phyloP scores from a whole-genome alignment of 1,140 invertebrate genomes.

The Muscidifurax raptorellus region DNA sequence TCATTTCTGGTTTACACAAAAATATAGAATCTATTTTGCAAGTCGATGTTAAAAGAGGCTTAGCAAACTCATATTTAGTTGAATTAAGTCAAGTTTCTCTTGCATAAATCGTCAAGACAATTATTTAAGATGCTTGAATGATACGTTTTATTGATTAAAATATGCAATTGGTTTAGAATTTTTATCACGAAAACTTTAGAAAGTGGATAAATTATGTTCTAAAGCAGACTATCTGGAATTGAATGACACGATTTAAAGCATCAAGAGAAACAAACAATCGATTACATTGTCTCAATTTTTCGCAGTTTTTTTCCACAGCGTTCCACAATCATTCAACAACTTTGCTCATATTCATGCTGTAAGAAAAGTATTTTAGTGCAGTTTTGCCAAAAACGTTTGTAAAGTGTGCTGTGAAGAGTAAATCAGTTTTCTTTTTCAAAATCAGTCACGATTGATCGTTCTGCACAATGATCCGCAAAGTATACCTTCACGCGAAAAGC shows the following conservation, averaged over 20 bases:
- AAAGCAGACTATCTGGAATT: not conserved
- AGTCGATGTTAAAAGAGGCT: constrained; percentile 65
- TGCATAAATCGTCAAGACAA: not conserved
- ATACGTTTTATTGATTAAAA: constrained; percentile 17
- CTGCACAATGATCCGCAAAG: constrained; percentile 40
- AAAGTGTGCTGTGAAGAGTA: constrained; percentile 28
- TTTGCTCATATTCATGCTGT: constrained; percentile 25
- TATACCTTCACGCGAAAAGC: constrained; percentile 25
- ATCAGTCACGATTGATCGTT: constrained; percentile 36
- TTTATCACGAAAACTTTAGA: constrained; percentile 26
- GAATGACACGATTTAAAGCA: not conserved
- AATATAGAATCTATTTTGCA: constrained; percentile 73
- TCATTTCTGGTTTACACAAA: constrained; percentile 71
- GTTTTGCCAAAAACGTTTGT: constrained; percentile 33
- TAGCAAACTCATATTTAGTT: constrained; percentile 62
- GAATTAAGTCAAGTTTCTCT: constrained; percentile 26
- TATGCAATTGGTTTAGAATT: constrained; percentile 5
- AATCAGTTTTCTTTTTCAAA: constrained; percentile 32
- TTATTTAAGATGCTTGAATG: not conserved
- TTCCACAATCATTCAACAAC: constrained; percentile 17
- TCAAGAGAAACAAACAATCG: not conserved
- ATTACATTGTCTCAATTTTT: not conserved
- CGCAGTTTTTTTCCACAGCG: not conserved
- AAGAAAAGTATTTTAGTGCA: constrained; percentile 31
- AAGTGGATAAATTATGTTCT: not conserved